Evolutionary conservation across 2,113 vertebrate species (phyloP), one percentile per base, ranked within the genome.

Genomic region (Alosa alosa): DNA sequence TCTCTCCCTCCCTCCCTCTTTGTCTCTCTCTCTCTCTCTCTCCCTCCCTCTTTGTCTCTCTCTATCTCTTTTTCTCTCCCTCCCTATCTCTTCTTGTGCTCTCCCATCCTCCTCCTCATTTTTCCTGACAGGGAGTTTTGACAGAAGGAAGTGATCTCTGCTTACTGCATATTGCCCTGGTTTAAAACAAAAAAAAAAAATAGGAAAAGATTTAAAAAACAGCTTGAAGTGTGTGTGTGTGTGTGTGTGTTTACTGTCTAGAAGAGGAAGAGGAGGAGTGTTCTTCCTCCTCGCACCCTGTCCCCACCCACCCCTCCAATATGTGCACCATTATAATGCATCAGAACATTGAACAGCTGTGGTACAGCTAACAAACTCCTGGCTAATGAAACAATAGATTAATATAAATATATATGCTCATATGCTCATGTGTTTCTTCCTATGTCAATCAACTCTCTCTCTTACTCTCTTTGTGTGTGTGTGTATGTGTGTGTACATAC

Each of bases 141-240:
- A 88, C 50, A 90, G 89, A 57, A 86, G 87, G 87, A 85, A 82
- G 41, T 78, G 31, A 78, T 78, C 72, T 78, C 72, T 36, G 11
- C 72, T 78, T 39, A 78, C 72, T 78, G 72, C 72, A 39, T 39
- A 78, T 78, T 17, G 72, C 72, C 72, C 72, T 78, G 31, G 13
- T 78, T 78, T 41, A 18, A 36, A 36, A n/a, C n/a, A n/a, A n/a
- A 36, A 78, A 39, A 25, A 41, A 36, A 55, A 55, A 55, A 18
- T 18, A 17, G 15, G 15, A 17, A 17, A 13, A 72, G 64, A 36
- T 0, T 2, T 1, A 36, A 4, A 72, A 72, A 72, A 72, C n/a
- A 72, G 64, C 64, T 31, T 72, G 64, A 7, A 17, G 64, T 72
- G 31, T 31, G 31, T 31, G 31, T 31, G 31, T 31, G 31, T 36